phyloP scores from a whole-genome alignment of 1,140 invertebrate genomes.

The Bactericera cockerelli region DNA sequence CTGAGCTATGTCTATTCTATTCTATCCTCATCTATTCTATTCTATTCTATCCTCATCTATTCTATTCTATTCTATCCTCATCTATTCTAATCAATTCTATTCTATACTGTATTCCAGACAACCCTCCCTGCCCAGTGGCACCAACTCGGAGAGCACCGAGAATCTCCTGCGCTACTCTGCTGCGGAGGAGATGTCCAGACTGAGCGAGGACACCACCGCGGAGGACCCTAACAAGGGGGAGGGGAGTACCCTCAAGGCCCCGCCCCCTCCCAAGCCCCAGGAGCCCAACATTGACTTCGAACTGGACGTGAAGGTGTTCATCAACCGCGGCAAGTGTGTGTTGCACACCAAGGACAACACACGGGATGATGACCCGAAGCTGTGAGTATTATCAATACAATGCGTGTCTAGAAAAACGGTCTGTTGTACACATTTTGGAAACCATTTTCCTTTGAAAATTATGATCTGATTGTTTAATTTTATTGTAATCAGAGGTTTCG shows the following conservation, averaged over 20 bases:
- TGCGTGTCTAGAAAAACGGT: too few relatives aligned
- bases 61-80: too few relatives aligned
- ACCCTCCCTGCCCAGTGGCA: slow-evolving; percentile 44
- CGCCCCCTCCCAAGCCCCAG: slow-evolving; percentile 36
- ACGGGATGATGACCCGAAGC: slow-evolving; percentile 51
- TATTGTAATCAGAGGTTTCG: too few relatives aligned
- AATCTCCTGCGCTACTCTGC: slow-evolving; percentile 29
- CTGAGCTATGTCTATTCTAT: too few relatives aligned
- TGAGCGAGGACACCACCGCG: slow-evolving; percentile 1
- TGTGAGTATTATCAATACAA: slow-evolving; percentile 31
- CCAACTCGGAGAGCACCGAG: background rate
- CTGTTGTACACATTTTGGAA: too few relatives aligned
- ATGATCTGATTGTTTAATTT: too few relatives aligned
- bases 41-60: too few relatives aligned
- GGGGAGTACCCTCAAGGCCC: too few relatives aligned
- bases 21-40: too few relatives aligned
- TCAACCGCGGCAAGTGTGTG: slow-evolving; percentile 93
- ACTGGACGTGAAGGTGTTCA: slow-evolving; percentile 88
- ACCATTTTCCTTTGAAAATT: too few relatives aligned
- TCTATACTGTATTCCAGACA: too few relatives aligned
- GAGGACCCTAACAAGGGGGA: background rate
- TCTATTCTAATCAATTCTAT: too few relatives aligned
- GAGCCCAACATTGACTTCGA: slow-evolving; percentile 95
- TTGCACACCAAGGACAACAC: slow-evolving; percentile 76
- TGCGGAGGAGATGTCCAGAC: background rate